Conservation (phyloP, 2,888 invertebrate species). For the Rutpela maculata region DNA sequence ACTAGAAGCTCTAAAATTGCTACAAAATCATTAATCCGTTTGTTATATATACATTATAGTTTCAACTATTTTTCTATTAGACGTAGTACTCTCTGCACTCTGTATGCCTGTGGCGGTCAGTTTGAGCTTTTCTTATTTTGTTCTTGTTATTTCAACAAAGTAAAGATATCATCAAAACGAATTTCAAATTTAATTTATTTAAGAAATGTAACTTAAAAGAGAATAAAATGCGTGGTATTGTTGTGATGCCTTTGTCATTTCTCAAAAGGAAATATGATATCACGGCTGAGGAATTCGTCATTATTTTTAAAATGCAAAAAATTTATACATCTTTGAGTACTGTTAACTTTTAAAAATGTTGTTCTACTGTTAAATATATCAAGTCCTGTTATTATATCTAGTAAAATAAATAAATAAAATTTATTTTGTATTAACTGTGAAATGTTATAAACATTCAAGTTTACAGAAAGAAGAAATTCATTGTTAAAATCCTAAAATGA, state of each 20-base stretch:
- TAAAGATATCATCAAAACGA: background rate
- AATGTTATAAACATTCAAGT: too few species aligned
- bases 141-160: background rate
- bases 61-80: too few species aligned
- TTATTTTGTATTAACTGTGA: too few species aligned
- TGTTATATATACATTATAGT: too few species aligned
- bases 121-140: background rate
- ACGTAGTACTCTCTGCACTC: too few species aligned
- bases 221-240: background rate
- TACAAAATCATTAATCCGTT: too few species aligned
- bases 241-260: background rate
- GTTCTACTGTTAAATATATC: background rate
- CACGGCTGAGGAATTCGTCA: background rate
- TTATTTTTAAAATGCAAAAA: background rate
- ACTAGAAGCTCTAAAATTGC: too few species aligned
- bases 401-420: too few species aligned
- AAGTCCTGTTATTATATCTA: background rate
- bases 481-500: too few species aligned
- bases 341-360: background rate
- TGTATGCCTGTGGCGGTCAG: too few species aligned
- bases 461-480: too few species aligned
- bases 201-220: background rate
- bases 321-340: background rate
- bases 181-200: background rate
- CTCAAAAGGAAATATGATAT: background rate